A percentile compares a stretch with the other conserved stretches of the same genome.
Conservation (phyloP, 1,140 invertebrate genomes). For the Papilio xuthus region DNA sequence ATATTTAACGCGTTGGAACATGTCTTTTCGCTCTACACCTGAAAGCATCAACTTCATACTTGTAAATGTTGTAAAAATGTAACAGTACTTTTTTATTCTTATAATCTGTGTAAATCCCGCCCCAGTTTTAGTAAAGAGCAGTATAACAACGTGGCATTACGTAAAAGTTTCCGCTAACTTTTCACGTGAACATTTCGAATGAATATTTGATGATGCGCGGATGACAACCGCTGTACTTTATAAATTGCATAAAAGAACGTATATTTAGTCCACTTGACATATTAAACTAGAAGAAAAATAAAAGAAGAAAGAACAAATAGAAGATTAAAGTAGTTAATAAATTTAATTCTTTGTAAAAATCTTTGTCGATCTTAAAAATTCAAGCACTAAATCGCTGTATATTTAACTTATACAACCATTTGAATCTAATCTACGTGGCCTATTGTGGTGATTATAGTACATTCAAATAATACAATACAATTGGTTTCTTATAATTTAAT, state of each 20-base stretch:
- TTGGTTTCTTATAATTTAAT: too few species aligned
- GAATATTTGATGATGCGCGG: conserved; percentile 8
- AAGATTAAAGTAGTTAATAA: too few species aligned
- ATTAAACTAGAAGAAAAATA: not conserved
- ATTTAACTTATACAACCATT: too few species aligned
- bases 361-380: too few species aligned
- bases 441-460: too few species aligned
- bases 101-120: not conserved
- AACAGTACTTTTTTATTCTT: not conserved
- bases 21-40: too few species aligned
- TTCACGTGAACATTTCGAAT: conserved; percentile 13
- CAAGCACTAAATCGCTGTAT: too few species aligned
- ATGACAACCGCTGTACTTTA: not conserved
- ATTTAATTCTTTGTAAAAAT: too few species aligned
- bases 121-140: conserved; percentile 14
- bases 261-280: not conserved
- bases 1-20: too few species aligned
- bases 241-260: not conserved
- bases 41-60: not conserved
- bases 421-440: too few species aligned
- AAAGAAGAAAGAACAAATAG: too few species aligned
- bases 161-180: conserved; percentile 5
- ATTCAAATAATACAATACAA: too few species aligned
- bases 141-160: conserved; percentile 7
- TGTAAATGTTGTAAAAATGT: not conserved